Base-by-base conservation (phyloP, 2,113 vertebrate species). In the Zeus faber region DNA sequence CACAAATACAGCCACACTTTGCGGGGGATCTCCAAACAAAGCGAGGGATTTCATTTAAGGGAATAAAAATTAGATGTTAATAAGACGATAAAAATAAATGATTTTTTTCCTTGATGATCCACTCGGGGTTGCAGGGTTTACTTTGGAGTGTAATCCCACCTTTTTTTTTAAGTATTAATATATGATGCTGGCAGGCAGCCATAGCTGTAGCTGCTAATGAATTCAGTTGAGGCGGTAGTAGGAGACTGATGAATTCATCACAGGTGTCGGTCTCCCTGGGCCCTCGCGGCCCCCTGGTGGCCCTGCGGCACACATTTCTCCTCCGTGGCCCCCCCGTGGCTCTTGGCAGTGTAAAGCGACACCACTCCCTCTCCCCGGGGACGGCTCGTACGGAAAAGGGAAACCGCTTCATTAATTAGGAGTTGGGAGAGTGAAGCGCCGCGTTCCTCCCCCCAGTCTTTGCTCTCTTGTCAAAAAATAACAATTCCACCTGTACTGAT, bases 191-290 rank as follows among this genome's bases (percentile, higher is more conserved):
- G 1, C 7, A 59, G 66, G 56, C 46, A 24, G 26, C 53, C 25
- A 53, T 27, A 31, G 57, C 60, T 47, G 55, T 50, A 78, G 41
- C 62, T 82, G 85, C 70, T 87, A 89, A 88, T 84, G 67, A 85
- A 87, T 89, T 86, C 80, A 77, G 67, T 29, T 43, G 69, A 66
- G 64, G 75, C n/a, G n/a, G n/a, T n/a, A n/a, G n/a, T n/a, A n/a
- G 40, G 60, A 54, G 72, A 57, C 43, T 82, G 62, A 77, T 84
- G 78, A 74, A 80, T 79, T 77, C 78, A 72, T 82, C 62, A 76
- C 82, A 85, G 73, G 66, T n/a, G n/a, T 4, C 13, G 35, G 6
- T 3, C 13, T 29, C 13, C 13, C 6, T 3, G 35, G 27, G 27
- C 27, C 27, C 27, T 29, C 9, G 27, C 9, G 27, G 27, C 27